These are phyloP conservation scores for Meteorus cinctellus DNA, from an alignment of 2,888 invertebrate genomes.

Conservation along the genomic window DNA sequence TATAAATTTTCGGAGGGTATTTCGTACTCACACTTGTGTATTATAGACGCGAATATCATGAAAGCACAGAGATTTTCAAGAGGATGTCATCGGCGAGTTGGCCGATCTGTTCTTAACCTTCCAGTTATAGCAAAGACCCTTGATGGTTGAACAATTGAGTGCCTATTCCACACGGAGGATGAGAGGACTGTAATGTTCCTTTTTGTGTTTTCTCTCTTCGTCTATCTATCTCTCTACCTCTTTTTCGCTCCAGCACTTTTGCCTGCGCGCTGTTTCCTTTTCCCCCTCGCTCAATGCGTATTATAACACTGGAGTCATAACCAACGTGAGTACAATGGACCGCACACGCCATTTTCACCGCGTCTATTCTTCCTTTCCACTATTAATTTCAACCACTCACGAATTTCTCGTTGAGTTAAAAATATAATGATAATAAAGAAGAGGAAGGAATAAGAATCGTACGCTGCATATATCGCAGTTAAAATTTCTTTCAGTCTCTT, in stretches of 20 bases:
- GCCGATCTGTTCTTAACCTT: background rate
- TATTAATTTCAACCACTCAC: conserved; percentile 36
- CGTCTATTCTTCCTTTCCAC: conserved; percentile 30
- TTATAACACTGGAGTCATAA: conserved; percentile 57
- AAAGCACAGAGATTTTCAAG: background rate
- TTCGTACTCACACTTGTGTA: background rate
- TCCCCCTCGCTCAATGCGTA: conserved; percentile 11
- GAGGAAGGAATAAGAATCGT: conserved; percentile 12
- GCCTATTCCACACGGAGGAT: conserved; percentile 53
- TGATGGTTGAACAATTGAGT: conserved; percentile 64
- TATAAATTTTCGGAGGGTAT: background rate
- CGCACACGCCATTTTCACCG: conserved; percentile 44
- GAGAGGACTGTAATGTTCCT: conserved; percentile 37
- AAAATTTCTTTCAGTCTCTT: background rate
- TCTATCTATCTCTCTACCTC: background rate
- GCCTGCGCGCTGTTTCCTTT: background rate
- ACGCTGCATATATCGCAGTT: background rate
- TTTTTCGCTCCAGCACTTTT: conserved; percentile 1
- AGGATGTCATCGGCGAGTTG: conserved; percentile 5
- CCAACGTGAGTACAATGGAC: conserved; percentile 58
- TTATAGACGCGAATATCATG: background rate
- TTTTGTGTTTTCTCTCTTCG: background rate
- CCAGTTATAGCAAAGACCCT: conserved; percentile 51
- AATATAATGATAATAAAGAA: background rate
- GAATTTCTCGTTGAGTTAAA: conserved; percentile 19